Percentiles rank a stretch among this genome's conserved stretches.
phyloP scores from a whole-genome alignment of 2,113 vertebrate genomes.

The Bufo gargarizans region DNA sequence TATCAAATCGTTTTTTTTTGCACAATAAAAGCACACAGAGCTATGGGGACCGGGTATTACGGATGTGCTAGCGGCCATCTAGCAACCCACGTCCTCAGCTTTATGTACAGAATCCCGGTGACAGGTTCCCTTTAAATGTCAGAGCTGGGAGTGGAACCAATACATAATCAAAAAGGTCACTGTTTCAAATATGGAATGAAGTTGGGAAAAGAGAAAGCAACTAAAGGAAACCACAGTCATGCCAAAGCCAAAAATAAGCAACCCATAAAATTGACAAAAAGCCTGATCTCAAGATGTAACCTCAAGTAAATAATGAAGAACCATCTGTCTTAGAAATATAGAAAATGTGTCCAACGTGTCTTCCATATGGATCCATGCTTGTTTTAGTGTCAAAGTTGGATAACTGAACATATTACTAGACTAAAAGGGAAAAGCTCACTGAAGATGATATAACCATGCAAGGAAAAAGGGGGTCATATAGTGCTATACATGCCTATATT shows the following conservation, averaged over 20 bases:
- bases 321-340: conserved; percentile 27
- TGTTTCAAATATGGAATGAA: conserved; percentile 33
- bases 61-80: too few species aligned
- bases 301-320: conserved; percentile 35
- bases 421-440: neutral
- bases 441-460: neutral
- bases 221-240: conserved; percentile 21
- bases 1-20: too few species aligned
- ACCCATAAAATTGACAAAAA: conserved; percentile 39
- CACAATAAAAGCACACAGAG: too few species aligned
- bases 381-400: conserved; percentile 1
- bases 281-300: conserved; percentile 9
- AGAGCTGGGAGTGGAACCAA: neutral
- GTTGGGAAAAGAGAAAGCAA: conserved; percentile 16
- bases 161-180: conserved; percentile 19
- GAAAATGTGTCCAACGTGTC: neutral
- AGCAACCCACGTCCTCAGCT: too few species aligned
- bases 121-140: neutral
- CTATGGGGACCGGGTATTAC: too few species aligned
- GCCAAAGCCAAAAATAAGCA: conserved; percentile 42
- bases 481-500: too few species aligned
- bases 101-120: too few species aligned
- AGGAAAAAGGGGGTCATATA: neutral
- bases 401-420: neutral
- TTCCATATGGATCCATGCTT: conserved; percentile 4